A percentile compares a stretch with the other conserved stretches of the same genome.
These are phyloP conservation scores for Protobothrops flavoviridis DNA, from an alignment of 2,113 vertebrate genomes.

Conservation along the genomic window DNA sequence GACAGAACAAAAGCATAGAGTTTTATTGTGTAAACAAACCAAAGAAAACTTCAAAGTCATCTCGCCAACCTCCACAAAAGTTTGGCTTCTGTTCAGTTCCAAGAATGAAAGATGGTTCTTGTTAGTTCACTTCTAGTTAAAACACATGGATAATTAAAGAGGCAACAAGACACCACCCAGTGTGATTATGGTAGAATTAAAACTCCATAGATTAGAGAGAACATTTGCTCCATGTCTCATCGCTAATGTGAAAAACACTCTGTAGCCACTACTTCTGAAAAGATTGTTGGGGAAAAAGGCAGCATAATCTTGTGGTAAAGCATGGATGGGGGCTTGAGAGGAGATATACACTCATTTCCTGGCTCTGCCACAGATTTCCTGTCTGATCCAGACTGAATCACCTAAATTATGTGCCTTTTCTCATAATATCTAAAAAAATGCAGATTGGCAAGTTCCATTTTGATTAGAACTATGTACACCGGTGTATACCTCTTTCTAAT, in stretches of 20 bases:
- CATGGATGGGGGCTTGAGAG: neutral
- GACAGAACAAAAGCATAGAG: neutral
- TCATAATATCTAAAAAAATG: neutral
- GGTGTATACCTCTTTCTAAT: neutral
- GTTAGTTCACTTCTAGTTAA: slow-evolving; percentile 25
- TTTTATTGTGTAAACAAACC: slow-evolving; percentile 42
- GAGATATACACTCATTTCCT: neutral
- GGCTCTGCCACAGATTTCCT: slow-evolving; percentile 1
- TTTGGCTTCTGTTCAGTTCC: slow-evolving; percentile 1
- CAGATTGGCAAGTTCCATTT: neutral
- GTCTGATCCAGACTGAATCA: slow-evolving; percentile 13
- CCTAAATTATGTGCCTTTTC: neutral
- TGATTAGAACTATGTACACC: neutral
- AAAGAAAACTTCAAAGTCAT: slow-evolving; percentile 20
- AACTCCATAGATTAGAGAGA: slow-evolving; percentile 18
- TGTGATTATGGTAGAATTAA: slow-evolving; percentile 32
- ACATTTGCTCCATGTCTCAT: slow-evolving; percentile 6
- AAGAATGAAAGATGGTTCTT: slow-evolving; percentile 6
- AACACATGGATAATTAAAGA: slow-evolving; percentile 30
- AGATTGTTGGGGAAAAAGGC: neutral
- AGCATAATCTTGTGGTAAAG: slow-evolving; percentile 10
- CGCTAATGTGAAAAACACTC: neutral
- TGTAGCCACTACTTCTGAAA: neutral
- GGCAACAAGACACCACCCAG: slow-evolving; percentile 7
- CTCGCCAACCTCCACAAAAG: slow-evolving; percentile 33